Conservation (phyloP, 2,113 vertebrate genomes). For the Neolamprologus longior region DNA sequence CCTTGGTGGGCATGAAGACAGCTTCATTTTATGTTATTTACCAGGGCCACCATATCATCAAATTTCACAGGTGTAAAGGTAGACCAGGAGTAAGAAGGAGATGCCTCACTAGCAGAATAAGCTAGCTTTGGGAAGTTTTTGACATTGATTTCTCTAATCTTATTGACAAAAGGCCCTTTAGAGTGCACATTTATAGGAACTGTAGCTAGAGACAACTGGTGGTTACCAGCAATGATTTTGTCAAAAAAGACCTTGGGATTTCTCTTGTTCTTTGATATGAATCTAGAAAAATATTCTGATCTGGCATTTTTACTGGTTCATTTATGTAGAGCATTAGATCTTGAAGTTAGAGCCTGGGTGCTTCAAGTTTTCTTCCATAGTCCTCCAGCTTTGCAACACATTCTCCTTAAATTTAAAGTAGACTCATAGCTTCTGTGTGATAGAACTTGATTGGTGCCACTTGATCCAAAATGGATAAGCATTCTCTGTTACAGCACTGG, state of each 20-base stretch:
- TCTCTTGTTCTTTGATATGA: background rate
- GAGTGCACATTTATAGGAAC: background rate
- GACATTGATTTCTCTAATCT: background rate
- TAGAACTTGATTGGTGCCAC: background rate
- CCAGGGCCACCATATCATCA: background rate
- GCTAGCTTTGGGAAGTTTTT: background rate
- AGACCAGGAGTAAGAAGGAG: background rate
- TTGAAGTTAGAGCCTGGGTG: background rate
- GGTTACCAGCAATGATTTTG: background rate
- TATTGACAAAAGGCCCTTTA: background rate
- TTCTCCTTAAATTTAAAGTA: background rate
- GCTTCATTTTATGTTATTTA: background rate
- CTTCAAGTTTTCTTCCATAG: background rate
- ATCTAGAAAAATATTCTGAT: background rate
- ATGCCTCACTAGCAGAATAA: background rate
- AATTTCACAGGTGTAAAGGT: background rate
- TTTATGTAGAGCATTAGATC: background rate
- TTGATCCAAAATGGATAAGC: background rate
- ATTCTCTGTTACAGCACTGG: background rate
- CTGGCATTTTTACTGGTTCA: background rate
- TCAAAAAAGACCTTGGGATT: background rate
- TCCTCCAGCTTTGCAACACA: background rate
- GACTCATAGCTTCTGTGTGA: accelerated
- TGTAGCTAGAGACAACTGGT: background rate
- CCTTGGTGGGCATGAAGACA: background rate